Base-by-base conservation (phyloP, 2,797 vertebrate genomes). In the Cossypha niveicapilla region DNA sequence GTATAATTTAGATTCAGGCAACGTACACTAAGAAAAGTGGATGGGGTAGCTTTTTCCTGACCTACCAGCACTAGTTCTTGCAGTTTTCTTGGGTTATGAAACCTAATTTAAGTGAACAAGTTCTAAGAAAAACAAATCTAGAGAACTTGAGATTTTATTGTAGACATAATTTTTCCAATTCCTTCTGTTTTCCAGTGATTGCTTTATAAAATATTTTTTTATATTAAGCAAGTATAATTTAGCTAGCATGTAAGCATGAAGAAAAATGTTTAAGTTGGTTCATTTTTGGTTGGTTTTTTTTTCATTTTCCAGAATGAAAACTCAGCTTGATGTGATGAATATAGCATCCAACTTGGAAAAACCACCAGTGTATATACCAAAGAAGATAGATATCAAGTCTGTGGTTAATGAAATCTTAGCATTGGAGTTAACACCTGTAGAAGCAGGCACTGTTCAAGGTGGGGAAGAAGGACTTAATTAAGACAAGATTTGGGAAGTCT, bases 241-340 rank as follows among this genome's bases (percentile, higher is more conserved):
- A 47, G 19, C 57, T 80, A 30, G 14, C 10, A 22, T 35, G 9
- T 88, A 23, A 86, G 6, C 11, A 30, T 27, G 66, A 65, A 67
- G 16, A 67, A 61, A 48, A 66, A 22, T 51, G 7, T 82, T 65
- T 42, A 47, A 44, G 9, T 51, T 58, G 28, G 8, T 35, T 62
- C 14, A 16, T 61, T 68, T 75, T 65, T 25, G 14, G 10, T 15
- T 66, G 9, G 6, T 8, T 7, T 4, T 32, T 32, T 34, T 30
- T 54, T 51, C 6, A 5, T 68, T 51, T 71, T 92, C 23, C 62
- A 98, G 97, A 92, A 96, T 98, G 97, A 97, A 96, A 68, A 97
- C 95, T 89, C 97, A 96, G 56, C 95, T 98, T 94, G 97, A 97
- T 24, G 77, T 98, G 58, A 94, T 97, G 94, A 96, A 86, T 54